phyloP scores from a whole-genome alignment of 2,797 vertebrate species.

The Notolabrus celidotus region DNA sequence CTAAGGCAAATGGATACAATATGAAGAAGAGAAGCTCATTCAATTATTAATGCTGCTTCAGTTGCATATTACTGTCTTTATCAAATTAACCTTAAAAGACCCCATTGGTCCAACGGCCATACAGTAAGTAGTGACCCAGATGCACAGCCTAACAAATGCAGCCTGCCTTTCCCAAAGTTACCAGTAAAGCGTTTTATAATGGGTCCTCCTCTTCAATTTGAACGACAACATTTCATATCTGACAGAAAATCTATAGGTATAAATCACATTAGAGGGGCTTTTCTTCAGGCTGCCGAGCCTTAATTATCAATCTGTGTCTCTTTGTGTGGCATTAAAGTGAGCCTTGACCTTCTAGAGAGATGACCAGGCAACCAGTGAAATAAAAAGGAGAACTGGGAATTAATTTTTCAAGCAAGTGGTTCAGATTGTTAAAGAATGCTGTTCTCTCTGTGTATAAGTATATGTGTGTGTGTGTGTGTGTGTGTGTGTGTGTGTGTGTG shows the following conservation, averaged over 20 bases:
- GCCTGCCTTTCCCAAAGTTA: constrained; percentile 82
- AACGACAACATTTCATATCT: constrained; percentile 94
- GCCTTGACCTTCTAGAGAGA: constrained; percentile 92
- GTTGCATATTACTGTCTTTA: constrained; percentile 53
- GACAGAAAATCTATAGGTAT: constrained; percentile 99
- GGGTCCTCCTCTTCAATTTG: constrained; percentile 94
- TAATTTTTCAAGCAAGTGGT: constrained; percentile 80
- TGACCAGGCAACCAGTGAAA: constrained; percentile 65
- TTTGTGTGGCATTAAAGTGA: constrained; percentile 92
- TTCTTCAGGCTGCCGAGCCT: constrained; percentile 90
- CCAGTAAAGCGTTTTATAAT: constrained; percentile 91
- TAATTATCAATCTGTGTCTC: constrained; percentile 99
- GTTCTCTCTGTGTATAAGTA: constrained; percentile 8
- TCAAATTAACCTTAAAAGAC: constrained; percentile 69
- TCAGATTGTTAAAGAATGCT: constrained; percentile 64
- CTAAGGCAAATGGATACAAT: constrained; percentile 41
- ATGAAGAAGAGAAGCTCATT: constrained; percentile 49
- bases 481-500: constrained; percentile 21
- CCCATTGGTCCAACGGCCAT: constrained; percentile 21
- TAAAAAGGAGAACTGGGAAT: constrained; percentile 71
- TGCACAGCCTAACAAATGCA: constrained; percentile 64
- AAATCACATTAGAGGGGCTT: constrained; percentile 95
- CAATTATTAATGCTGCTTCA: constrained; percentile 53
- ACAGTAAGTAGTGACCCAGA: constrained; percentile 48
- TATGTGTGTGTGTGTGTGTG: constrained; percentile 13